Base-by-base conservation (phyloP, 2,113 vertebrate genomes). In the Pteruthius melanotis region DNA sequence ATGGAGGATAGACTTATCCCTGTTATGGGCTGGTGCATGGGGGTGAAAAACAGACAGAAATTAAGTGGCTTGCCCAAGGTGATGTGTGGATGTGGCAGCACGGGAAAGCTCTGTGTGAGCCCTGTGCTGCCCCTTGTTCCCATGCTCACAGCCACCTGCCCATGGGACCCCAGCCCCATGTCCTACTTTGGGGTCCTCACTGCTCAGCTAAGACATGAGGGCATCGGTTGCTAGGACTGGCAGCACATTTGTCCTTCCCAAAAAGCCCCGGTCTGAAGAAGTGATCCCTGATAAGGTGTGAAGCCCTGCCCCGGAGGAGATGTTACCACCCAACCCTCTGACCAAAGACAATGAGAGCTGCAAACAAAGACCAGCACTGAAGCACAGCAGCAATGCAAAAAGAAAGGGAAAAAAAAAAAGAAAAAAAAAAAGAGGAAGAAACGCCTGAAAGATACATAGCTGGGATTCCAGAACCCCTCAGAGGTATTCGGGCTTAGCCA, bases 391-490 rank as follows among this genome's bases (percentile, higher is more conserved):
- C 63, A 84, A 66, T 21, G 64, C 8, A 44, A 91, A 95, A 79
- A 80, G 12, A 27, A 63, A 33, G 28, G 6, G 9, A 1, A 1
- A 77, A 37, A 33, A 40, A n/a, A 65, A 81, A 65, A 74, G 44
- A 88, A 74, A 70, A 40, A 83, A 80, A 59, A 44, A 26, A n/a
- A 66, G 7, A 80, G 75, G 81, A 96, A 96, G 89, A 96, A 96
- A 94, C 0, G 93, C 87, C 93, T 96, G 94, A 94, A 94, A 97
- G 97, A 97, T 96, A 96, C 97, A 97, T 97, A 97, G 96, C 93
- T 97, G 94, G 87, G 91, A 97, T 97, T 97, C 97, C 97, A 97
- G 93, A 96, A 95, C 92, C 94, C 94, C 95, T 97, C 94, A 91
- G 96, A 95, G 95, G 95, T 95, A 97, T 97, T 96, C 10, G 52